Conservation (phyloP, 23 tunicate species). For the Ciona savignyi region DNA sequence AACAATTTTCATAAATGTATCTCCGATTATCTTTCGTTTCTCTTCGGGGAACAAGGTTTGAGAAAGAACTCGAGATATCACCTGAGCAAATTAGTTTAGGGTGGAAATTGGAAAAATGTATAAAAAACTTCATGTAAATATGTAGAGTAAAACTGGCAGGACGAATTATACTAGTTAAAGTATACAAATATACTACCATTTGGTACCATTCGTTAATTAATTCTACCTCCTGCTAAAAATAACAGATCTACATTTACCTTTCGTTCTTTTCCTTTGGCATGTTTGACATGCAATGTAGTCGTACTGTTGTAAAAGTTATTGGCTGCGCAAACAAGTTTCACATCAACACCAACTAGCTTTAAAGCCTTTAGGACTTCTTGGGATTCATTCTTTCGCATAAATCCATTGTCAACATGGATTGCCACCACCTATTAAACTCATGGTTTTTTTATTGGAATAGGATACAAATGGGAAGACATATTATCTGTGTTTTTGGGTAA, state of each 20-base stretch:
- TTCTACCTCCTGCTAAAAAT: too few relatives aligned
- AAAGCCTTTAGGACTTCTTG: conserved; percentile 66
- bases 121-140: neutral
- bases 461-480: too few relatives aligned
- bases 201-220: too few relatives aligned
- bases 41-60: conserved; percentile 98
- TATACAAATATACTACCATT: too few relatives aligned
- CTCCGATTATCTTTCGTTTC: conserved; percentile 95
- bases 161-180: too few relatives aligned
- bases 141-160: neutral
- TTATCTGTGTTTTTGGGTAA: too few relatives aligned
- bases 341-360: conserved; percentile 42
- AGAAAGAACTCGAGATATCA: conserved; percentile 55
- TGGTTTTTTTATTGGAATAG: too few relatives aligned
- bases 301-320: conserved; percentile 81
- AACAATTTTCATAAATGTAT: conserved; percentile 92
- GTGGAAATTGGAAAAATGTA: too few relatives aligned
- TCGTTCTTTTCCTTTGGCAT: conserved; percentile 49
- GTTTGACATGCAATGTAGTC: conserved; percentile 51
- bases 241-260: conserved; percentile 50
- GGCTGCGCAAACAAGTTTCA: conserved; percentile 63
- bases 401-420: conserved; percentile 93
- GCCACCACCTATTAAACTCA: conserved; percentile 95
- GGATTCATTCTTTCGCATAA: conserved; percentile 94
- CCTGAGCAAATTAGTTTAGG: conserved; percentile 3